Evolutionary conservation across 37 sponge, comb jelly and placozoan genomes (phyloP), one percentile per base, ranked within the genome.

Genomic region (Hexactinellida sp.): DNA sequence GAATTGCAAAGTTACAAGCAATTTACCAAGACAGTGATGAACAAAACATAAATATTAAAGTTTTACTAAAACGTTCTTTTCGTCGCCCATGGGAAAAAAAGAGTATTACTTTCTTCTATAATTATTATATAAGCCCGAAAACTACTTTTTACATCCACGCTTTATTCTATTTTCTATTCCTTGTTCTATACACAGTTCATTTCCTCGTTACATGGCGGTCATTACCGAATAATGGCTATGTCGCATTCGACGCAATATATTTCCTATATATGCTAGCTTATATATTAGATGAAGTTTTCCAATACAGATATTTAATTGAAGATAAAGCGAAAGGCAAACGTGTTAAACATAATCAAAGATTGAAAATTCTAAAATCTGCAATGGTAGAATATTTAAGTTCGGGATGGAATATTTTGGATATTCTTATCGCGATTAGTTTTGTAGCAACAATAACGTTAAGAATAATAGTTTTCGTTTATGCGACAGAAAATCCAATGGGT

Each of bases 281-380:
- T 23, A 63, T 63, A 5, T n/a, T 63, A 1, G 76, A 63, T 23
- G 76, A 63, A 28, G 76, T 63, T 23, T 63, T 63, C 34, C 76
- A 63, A n/a, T 63, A 63, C 34, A 23, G 76, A 28, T 63, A 21
- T 23, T 23, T 63, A 1, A 63, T 63, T 28, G 76, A 63, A 63
- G 76, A 63, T 28, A 63, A 63, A 63, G 5, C 76, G 76, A 63
- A 63, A 63, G 76, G 76, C 19, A 63, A 63, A 63, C 76, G 30
- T n/a, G 30, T 63, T 28, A 63, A 63, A 23, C 76, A 63, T 63
- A 63, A 63, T 23, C 76, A 63, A n/a, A 21, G 30, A 1, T 7
- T 63, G 28, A 10, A 23, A 7, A 63, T 63, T 25, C 30, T 63
- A 23, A 63, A 63, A 3, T 63, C 76, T 10, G 76, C 76, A 21